Conservation (phyloP, 2,113 vertebrate species). For the Xiphias gladius region DNA sequence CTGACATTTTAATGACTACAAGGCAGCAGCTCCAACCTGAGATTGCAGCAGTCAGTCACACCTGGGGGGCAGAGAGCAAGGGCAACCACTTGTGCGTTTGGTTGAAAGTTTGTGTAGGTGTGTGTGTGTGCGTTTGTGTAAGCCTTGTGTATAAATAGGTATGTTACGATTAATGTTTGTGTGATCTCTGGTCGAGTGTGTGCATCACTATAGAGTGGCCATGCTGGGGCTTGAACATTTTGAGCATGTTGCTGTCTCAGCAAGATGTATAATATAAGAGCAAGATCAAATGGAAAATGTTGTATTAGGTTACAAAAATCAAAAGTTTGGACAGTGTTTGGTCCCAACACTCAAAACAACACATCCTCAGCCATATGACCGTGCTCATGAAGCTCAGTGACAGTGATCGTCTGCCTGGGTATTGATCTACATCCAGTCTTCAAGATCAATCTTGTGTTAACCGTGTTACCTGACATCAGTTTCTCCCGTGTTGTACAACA, state of each 20-base stretch:
- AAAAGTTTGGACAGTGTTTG: neutral
- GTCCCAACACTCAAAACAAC: neutral
- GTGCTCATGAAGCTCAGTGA: neutral
- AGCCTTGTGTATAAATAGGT: constrained; percentile 9
- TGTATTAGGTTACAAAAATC: neutral
- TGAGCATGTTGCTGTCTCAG: neutral
- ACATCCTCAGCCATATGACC: neutral
- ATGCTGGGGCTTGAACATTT: neutral
- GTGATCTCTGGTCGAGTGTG: neutral
- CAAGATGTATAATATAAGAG: neutral
- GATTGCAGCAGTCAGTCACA: constrained; percentile 63
- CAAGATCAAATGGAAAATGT: neutral
- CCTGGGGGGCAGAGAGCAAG: constrained; percentile 25
- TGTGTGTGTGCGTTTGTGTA: constrained; percentile 4
- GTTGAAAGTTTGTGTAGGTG: constrained; percentile 2
- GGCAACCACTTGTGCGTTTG: constrained; percentile 17
- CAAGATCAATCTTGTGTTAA: constrained; percentile 37
- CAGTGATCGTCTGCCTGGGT: neutral
- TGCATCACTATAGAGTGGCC: neutral
- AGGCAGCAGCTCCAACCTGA: constrained; percentile 49
- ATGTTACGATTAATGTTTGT: neutral
- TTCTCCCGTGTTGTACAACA: constrained; percentile 3
- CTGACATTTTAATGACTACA: constrained; percentile 74
- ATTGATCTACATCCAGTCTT: constrained; percentile 20
- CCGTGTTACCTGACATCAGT: constrained; percentile 19